These are phyloP conservation scores for Sabatieria punctata DNA, from an alignment of 2,888 invertebrate genomes.

Conservation along the genomic window DNA sequence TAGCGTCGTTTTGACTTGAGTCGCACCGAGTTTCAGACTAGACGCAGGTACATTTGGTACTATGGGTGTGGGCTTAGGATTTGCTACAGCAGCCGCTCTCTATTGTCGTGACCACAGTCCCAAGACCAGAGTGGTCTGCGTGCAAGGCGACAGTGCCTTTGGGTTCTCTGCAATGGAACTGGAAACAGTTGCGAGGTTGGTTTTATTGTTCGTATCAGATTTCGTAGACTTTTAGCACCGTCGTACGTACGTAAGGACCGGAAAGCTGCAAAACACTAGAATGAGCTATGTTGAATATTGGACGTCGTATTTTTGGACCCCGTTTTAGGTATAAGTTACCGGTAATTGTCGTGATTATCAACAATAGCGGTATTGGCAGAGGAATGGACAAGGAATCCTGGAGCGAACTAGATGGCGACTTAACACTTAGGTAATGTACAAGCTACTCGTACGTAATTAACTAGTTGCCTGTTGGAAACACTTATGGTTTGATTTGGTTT, in stretches of 20 bases:
- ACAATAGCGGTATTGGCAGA: slow-evolving; percentile 84
- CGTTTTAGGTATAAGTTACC: slow-evolving; percentile 66
- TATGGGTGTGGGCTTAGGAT: slow-evolving; percentile 43
- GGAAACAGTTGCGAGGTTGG: slow-evolving; percentile 67
- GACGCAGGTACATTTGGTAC: slow-evolving; percentile 92
- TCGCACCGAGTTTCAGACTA: slow-evolving; percentile 49
- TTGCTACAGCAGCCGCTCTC: slow-evolving; percentile 56
- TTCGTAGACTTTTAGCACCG: not conserved
- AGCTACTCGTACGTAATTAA: not conserved
- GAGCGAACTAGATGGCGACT: slow-evolving; percentile 51
- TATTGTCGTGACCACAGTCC: slow-evolving; percentile 67
- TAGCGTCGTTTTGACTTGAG: too few species aligned
- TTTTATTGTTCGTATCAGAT: too few species aligned
- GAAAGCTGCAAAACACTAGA: not conserved
- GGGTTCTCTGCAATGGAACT: slow-evolving; percentile 97
- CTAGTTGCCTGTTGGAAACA: not conserved
- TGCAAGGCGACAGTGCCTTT: slow-evolving; percentile 92
- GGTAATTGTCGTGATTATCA: slow-evolving; percentile 69
- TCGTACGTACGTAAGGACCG: not conserved
- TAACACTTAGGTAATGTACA: slow-evolving; percentile 50
- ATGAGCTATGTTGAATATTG: not conserved
- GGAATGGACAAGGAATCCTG: slow-evolving; percentile 62
- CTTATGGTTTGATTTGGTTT: not conserved
- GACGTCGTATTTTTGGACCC: slow-evolving; percentile 1
- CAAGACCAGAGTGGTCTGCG: slow-evolving; percentile 61